A percentile compares a stretch with the other conserved stretches of the same genome.
Evolutionary conservation across 2,113 vertebrate species (phyloP).

Genomic region (Accipiter virgatus): DNA sequence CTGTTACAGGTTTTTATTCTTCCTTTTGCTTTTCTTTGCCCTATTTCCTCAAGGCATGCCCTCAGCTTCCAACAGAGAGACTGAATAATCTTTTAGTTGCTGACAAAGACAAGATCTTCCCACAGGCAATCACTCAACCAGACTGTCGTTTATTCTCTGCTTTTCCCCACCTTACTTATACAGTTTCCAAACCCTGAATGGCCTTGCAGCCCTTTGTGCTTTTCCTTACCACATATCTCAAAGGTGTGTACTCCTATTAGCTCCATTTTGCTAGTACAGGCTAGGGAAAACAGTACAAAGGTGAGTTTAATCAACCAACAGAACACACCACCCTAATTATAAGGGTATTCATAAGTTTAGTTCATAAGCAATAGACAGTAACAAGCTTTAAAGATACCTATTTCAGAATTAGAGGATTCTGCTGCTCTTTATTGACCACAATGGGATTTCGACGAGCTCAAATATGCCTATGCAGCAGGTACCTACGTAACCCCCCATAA

Average conservation of each 20-base stretch:
- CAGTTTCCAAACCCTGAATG: background rate
- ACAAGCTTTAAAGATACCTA: background rate
- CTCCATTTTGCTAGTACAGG: background rate
- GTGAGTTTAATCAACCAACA: background rate
- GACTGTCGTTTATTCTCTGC: constrained; percentile 20
- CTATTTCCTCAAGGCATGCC: background rate
- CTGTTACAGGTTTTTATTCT: background rate
- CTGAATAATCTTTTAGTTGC: background rate
- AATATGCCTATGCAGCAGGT: background rate
- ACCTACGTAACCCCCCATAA: background rate
- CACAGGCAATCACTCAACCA: constrained; percentile 25
- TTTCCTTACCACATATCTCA: background rate
- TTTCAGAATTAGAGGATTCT: background rate
- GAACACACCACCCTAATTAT: background rate
- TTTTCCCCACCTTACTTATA: background rate
- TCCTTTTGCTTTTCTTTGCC: background rate
- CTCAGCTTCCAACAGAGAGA: background rate
- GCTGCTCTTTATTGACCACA: background rate
- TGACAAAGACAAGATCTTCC: constrained; percentile 40
- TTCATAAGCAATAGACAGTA: background rate
- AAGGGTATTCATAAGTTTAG: background rate
- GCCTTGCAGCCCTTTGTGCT: background rate
- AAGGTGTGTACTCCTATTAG: background rate
- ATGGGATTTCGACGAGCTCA: background rate
- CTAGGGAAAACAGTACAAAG: background rate